A percentile compares a stretch with the other conserved stretches of the same genome.
Conservation (phyloP, 2,888 invertebrate species). For the Lasioglossum zephyrum region DNA sequence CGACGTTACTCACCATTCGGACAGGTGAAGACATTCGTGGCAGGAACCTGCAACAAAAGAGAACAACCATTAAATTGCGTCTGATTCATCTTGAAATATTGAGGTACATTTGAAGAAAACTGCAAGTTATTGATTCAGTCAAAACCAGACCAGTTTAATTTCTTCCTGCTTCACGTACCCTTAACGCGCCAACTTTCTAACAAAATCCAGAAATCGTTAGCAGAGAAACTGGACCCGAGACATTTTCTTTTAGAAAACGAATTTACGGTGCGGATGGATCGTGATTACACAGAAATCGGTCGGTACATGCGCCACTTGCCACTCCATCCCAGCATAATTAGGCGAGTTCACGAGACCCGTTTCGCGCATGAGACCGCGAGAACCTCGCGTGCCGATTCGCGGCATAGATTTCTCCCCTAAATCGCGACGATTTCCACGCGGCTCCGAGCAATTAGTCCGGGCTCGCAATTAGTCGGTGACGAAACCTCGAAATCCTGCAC, state of each 20-base stretch:
- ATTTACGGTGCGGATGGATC: background rate
- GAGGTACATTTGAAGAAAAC: background rate
- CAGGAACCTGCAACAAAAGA: conserved; percentile 87
- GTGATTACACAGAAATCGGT: background rate
- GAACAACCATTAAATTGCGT: conserved; percentile 1
- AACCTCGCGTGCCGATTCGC: background rate
- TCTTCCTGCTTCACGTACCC: background rate
- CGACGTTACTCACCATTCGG: conserved; percentile 88
- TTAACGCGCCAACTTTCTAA: background rate
- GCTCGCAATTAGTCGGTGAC: conserved; percentile 21
- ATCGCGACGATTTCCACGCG: background rate
- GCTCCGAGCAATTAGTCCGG: conserved; percentile 4
- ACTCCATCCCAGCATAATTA: conserved; percentile 11
- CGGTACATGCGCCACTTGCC: conserved; percentile 1
- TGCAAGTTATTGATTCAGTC: background rate
- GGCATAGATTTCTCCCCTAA: conserved; percentile 15
- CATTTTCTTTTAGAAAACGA: background rate
- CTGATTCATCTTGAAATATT: background rate
- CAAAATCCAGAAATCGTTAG: background rate
- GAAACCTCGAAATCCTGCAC: conserved; percentile 18
- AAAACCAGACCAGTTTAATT: background rate
- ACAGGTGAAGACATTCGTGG: conserved; percentile 88
- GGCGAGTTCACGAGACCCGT: background rate
- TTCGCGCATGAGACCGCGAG: background rate
- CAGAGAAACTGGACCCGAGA: background rate